These are phyloP conservation scores for Chromis chromis DNA, from an alignment of 2,797 vertebrate species.

Conservation along the genomic window DNA sequence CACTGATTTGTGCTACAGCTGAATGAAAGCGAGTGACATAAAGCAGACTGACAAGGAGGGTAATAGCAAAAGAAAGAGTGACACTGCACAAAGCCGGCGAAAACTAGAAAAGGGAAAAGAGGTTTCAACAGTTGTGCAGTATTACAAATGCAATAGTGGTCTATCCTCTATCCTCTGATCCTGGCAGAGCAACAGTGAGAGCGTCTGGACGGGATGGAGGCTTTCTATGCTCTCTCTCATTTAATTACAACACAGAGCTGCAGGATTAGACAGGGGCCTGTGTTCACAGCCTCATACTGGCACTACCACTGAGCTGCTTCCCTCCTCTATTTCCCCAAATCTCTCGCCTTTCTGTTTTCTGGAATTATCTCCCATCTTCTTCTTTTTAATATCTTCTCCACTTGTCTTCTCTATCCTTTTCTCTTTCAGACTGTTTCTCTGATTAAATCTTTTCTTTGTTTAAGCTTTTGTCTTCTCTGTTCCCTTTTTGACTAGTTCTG, in stretches of 20 bases:
- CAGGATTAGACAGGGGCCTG: constrained; percentile 86
- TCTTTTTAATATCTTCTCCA: constrained; percentile 76
- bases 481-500: constrained; percentile 60
- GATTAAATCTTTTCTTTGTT: constrained; percentile 77
- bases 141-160: constrained; percentile 90
- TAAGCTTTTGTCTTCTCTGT: constrained; percentile 72
- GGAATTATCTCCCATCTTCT: constrained; percentile 76
- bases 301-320: constrained; percentile 66
- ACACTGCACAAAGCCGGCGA: constrained; percentile 66
- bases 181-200: constrained; percentile 86
- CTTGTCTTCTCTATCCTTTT: constrained; percentile 74
- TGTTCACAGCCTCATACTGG: constrained; percentile 86
- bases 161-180: constrained; percentile 85
- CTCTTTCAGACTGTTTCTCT: constrained; percentile 77
- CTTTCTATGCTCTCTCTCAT: constrained; percentile 79
- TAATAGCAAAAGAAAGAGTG: constrained; percentile 64
- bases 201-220: constrained; percentile 85
- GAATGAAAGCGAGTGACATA: constrained; percentile 32
- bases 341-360: constrained; percentile 76
- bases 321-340: constrained; percentile 65
- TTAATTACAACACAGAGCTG: constrained; percentile 86
- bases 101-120: constrained; percentile 70
- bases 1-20: constrained; percentile 15
- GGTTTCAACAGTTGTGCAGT: constrained; percentile 87
- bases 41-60: constrained; percentile 45